A percentile compares a stretch with the other conserved stretches of the same genome.
Conservation (phyloP, 2,888 invertebrate genomes). For the Brachypterus glaber region DNA sequence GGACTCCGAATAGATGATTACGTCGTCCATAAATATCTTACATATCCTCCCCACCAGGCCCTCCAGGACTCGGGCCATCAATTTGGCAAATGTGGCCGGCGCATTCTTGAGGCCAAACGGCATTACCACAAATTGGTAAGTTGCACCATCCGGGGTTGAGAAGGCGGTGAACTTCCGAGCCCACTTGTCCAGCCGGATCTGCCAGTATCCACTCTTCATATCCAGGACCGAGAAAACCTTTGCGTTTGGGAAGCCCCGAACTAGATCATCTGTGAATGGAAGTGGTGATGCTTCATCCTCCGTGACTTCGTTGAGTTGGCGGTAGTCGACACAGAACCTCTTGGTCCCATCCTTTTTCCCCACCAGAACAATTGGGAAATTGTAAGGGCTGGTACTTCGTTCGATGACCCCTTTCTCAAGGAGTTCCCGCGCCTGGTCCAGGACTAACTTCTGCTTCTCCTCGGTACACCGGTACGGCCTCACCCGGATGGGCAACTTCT, state of each 20-base stretch:
- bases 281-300: background rate
- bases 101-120: conserved; percentile 12
- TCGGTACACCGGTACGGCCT: too few relatives aligned
- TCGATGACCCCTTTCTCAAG: conserved; percentile 8
- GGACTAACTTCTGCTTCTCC: too few relatives aligned
- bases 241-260: conserved; percentile 5
- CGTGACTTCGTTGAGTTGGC: conserved; percentile 1
- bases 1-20: conserved; percentile 17
- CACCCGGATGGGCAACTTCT: too few relatives aligned
- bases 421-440: too few relatives aligned
- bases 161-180: conserved; percentile 11
- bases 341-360: background rate
- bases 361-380: conserved; percentile 7
- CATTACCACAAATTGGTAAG: conserved; percentile 14
- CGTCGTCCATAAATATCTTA: conserved; percentile 25
- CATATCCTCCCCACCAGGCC: conserved; percentile 4
- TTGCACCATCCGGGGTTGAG: conserved; percentile 6
- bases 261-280: conserved; percentile 6
- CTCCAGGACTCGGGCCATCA: too few relatives aligned
- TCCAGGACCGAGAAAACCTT: conserved; percentile 5
- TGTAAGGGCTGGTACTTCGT: conserved; percentile 1
- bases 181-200: conserved; percentile 5
- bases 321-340: conserved; percentile 5
- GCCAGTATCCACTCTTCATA: conserved; percentile 11
- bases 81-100: conserved; percentile 8